phyloP scores from a whole-genome alignment of 2,888 invertebrate species.

The Nemoura dubitans region DNA sequence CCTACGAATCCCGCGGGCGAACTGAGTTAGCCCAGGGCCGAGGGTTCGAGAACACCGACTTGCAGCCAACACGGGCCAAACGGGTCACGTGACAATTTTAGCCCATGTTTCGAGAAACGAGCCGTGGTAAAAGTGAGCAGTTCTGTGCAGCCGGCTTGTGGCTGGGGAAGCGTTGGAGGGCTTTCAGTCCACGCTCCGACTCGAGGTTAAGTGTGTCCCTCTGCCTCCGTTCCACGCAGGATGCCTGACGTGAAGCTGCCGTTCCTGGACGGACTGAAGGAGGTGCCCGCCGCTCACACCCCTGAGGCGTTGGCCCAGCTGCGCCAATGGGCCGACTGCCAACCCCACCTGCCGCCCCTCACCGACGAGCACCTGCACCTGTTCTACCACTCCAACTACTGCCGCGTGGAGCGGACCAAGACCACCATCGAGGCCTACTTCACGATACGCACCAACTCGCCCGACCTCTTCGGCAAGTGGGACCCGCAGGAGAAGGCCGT shows the following conservation, averaged over 20 bases:
- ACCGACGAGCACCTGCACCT: constrained; percentile 70
- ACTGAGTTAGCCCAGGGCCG: no score
- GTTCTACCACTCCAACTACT: constrained; percentile 70
- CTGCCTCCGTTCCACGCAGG: background rate
- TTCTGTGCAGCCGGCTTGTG: no score
- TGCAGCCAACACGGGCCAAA: no score
- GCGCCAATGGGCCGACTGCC: constrained; percentile 10
- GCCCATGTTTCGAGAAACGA: no score
- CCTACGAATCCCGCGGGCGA: no score
- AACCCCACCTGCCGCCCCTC: constrained; percentile 45
- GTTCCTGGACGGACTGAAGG: constrained; percentile 19
- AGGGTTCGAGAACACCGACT: no score
- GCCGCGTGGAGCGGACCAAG: constrained; percentile 62
- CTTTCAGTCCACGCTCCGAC: no score
- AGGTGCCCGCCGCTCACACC: background rate
- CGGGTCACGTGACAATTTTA: no score
- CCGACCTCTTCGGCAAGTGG: constrained; percentile 68
- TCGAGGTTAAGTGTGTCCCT: no score
- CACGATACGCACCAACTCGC: constrained; percentile 67
- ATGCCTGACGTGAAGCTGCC: constrained; percentile 22
- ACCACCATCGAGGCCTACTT: constrained; percentile 64
- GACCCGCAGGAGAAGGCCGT: constrained; percentile 58
- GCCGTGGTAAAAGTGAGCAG: no score
- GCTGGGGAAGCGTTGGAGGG: no score
- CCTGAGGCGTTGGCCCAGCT: constrained; percentile 20